Conservation (phyloP, 2,888 invertebrate genomes). For the Pyrgus malvae region DNA sequence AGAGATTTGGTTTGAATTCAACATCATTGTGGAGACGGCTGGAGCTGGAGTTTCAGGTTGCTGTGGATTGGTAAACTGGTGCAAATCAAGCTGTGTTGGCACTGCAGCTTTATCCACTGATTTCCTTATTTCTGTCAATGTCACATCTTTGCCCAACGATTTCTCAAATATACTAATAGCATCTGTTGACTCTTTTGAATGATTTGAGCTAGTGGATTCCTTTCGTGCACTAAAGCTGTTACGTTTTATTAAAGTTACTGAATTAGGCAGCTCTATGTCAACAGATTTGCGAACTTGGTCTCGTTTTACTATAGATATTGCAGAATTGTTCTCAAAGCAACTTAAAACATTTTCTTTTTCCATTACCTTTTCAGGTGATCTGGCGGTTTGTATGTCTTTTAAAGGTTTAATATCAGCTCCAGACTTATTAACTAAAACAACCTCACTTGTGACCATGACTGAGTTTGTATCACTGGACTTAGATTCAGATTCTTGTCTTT, state of each 20-base stretch:
- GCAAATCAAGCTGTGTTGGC: constrained; percentile 56
- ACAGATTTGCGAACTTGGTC: constrained; percentile 73
- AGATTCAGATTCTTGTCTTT: constrained; percentile 66
- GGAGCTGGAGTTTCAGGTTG: constrained; percentile 53
- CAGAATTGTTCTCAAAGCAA: constrained; percentile 78
- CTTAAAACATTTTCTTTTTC: constrained; percentile 76
- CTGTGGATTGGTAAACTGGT: constrained; percentile 67
- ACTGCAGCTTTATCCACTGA: constrained; percentile 65
- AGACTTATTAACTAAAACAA: constrained; percentile 70
- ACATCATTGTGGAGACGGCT: constrained; percentile 49
- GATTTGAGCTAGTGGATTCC: constrained; percentile 74
- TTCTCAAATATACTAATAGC: constrained; percentile 78
- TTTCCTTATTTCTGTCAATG: constrained; percentile 74
- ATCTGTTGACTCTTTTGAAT: constrained; percentile 66
- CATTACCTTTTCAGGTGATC: constrained; percentile 67
- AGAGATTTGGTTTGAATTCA: constrained; percentile 71
- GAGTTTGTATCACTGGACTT: constrained; percentile 61
- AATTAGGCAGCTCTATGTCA: constrained; percentile 73
- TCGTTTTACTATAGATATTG: constrained; percentile 76
- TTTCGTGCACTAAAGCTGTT: constrained; percentile 72
- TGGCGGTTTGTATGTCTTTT: constrained; percentile 71
- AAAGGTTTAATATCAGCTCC: constrained; percentile 70
- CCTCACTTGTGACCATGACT: constrained; percentile 75
- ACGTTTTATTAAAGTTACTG: constrained; percentile 74
- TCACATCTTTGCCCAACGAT: constrained; percentile 74